phyloP scores from a whole-genome alignment of 2,797 vertebrate species.

The Brachyalestes nurse region DNA sequence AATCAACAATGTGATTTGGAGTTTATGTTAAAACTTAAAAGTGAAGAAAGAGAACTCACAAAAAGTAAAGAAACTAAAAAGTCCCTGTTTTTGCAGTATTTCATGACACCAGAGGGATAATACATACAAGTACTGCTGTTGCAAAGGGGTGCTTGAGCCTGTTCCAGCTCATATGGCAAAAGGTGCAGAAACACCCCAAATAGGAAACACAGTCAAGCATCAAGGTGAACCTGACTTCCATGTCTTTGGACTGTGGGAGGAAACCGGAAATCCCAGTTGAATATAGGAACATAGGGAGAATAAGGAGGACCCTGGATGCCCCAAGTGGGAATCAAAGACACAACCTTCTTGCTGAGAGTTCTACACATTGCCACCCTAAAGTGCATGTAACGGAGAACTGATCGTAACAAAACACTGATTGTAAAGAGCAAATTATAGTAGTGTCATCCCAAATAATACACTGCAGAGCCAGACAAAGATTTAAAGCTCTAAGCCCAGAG shows the following conservation, averaged over 20 bases:
- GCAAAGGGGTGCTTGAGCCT: neutral
- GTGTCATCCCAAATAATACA: slow-evolving; percentile 1
- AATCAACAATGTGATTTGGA: neutral
- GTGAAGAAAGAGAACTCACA: neutral
- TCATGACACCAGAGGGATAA: neutral
- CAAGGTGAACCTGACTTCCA: too few relatives aligned
- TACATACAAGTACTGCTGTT: neutral
- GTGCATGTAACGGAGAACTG: neutral
- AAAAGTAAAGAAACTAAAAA: neutral
- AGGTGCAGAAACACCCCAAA: too few relatives aligned
- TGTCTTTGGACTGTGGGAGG: too few relatives aligned
- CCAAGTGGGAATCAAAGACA: too few relatives aligned
- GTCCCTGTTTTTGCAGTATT: neutral
- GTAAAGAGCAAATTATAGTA: neutral
- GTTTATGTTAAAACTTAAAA: slow-evolving; percentile 1
- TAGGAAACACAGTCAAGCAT: too few relatives aligned
- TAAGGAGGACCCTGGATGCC: too few relatives aligned
- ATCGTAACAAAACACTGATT: too few relatives aligned
- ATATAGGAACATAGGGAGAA: too few relatives aligned
- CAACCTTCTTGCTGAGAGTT: too few relatives aligned
- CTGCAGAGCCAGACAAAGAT: neutral
- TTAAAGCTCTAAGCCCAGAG: slow-evolving; percentile 12
- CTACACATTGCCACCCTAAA: too few relatives aligned
- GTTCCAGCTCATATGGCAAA: too few relatives aligned
- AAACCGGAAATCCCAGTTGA: too few relatives aligned